Evolutionary conservation across 2,888 invertebrate species (phyloP).

Genomic region (Drosophila aldrichi): DNA sequence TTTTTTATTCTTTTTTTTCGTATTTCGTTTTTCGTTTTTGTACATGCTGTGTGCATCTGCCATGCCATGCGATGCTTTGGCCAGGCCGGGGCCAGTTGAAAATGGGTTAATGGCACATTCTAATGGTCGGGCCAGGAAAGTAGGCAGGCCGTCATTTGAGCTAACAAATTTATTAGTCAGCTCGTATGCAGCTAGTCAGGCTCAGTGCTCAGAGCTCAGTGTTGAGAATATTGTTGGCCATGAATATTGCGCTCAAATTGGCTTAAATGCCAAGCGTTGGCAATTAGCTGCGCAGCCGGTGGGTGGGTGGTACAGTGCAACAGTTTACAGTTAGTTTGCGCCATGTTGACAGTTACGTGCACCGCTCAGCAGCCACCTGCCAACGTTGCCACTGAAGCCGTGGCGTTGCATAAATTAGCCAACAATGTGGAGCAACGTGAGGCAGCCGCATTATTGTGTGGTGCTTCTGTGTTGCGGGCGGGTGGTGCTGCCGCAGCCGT

Average conservation of each 20-base stretch:
- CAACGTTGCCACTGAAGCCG: constrained; percentile 30
- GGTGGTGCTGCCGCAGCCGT: constrained; percentile 5
- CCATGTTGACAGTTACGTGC: constrained; percentile 80
- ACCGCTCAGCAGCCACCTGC: constrained; percentile 59
- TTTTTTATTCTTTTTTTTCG: not conserved
- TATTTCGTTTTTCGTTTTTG: constrained; percentile 12
- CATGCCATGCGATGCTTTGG: constrained; percentile 7
- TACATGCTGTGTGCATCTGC: constrained; percentile 55
- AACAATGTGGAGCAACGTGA: constrained; percentile 65
- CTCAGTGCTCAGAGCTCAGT: constrained; percentile 6
- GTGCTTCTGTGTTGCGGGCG: not conserved
- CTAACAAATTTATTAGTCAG: constrained; percentile 75
- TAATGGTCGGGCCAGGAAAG: constrained; percentile 59
- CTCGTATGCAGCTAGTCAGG: constrained; percentile 27
- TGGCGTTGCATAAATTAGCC: constrained; percentile 75
- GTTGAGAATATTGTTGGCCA: constrained; percentile 27
- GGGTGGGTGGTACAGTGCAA: constrained; percentile 59
- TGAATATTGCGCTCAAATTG: constrained; percentile 67
- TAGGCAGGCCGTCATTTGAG: constrained; percentile 67
- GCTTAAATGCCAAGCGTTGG: constrained; percentile 74
- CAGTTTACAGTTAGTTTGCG: constrained; percentile 75
- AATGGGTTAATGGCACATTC: constrained; percentile 80
- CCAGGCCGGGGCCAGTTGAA: constrained; percentile 36
- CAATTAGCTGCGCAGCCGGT: constrained; percentile 73
- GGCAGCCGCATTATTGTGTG: constrained; percentile 53